A percentile compares a stretch with the other conserved stretches of the same genome.
Evolutionary conservation across 1,140 invertebrate genomes (phyloP).

Genomic region (Microplitis demolitor): DNA sequence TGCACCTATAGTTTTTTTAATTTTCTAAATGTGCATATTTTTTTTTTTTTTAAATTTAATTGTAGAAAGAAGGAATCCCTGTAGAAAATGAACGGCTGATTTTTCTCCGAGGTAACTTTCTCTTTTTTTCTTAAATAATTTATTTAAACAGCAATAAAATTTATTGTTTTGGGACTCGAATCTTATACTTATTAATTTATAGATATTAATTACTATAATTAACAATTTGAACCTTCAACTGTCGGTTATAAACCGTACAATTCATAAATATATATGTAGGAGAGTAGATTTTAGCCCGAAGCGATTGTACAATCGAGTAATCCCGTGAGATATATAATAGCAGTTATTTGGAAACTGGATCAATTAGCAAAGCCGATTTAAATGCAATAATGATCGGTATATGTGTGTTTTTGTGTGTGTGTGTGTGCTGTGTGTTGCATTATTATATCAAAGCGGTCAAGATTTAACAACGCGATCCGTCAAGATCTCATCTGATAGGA

Average conservation of each 20-base stretch:
- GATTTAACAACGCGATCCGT: slow-evolving; percentile 7
- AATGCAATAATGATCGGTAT: slow-evolving; percentile 48
- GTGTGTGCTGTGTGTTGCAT: neutral
- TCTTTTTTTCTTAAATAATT: too few relatives aligned
- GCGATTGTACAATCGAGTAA: neutral
- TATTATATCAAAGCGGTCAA: slow-evolving; percentile 2
- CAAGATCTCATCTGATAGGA: slow-evolving; percentile 7
- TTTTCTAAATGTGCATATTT: too few relatives aligned
- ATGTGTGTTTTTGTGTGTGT: slow-evolving; percentile 10
- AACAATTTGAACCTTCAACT: slow-evolving; percentile 48
- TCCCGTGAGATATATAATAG: slow-evolving; percentile 41
- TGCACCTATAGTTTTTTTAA: too few relatives aligned
- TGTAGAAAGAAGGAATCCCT: too few relatives aligned
- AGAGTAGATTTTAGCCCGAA: slow-evolving; percentile 2
- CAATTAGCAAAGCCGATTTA: slow-evolving; percentile 50
- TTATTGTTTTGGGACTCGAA: too few relatives aligned
- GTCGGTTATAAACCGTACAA: slow-evolving; percentile 26
- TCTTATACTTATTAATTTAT: too few relatives aligned
- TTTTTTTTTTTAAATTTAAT: too few relatives aligned
- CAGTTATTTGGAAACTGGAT: slow-evolving; percentile 48
- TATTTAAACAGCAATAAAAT: too few relatives aligned
- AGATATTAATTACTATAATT: slow-evolving; percentile 34
- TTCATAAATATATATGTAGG: neutral
- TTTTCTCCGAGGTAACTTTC: too few relatives aligned
- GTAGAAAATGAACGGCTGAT: too few relatives aligned